Percentiles rank a stretch among this genome's conserved stretches.
Conservation (phyloP, 1,140 invertebrate species). For the Saccostrea glomerata region DNA sequence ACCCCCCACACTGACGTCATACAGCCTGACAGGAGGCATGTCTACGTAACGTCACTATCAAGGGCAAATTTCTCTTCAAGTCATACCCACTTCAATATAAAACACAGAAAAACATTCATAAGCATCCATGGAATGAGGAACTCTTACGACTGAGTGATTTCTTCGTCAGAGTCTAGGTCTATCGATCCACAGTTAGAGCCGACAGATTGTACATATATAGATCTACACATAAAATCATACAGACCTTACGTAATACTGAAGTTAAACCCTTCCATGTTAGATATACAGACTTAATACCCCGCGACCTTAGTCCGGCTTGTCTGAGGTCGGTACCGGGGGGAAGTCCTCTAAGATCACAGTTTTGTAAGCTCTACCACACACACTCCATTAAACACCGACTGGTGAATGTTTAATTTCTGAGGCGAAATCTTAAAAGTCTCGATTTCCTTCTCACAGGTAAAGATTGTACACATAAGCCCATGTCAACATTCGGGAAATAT, state of each 20-base stretch:
- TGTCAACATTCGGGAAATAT: background rate
- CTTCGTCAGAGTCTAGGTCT: background rate
- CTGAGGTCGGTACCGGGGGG: background rate
- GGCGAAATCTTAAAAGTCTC: background rate
- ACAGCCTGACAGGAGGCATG: conserved; percentile 29
- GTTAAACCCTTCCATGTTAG: background rate
- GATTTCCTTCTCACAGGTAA: conserved; percentile 25
- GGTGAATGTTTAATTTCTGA: conserved; percentile 12
- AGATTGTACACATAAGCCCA: background rate
- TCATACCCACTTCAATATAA: background rate
- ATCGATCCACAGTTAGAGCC: background rate
- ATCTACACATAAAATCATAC: background rate
- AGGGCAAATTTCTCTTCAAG: background rate
- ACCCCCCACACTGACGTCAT: conserved; percentile 53
- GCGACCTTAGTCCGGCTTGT: background rate
- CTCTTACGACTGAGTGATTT: background rate
- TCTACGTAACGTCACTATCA: background rate
- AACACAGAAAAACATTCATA: background rate
- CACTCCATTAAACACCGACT: background rate
- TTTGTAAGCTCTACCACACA: background rate
- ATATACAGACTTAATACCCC: background rate
- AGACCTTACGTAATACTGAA: conserved; percentile 31
- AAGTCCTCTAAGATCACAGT: background rate
- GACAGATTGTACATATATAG: background rate
- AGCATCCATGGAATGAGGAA: background rate